Base-by-base conservation (phyloP, 2,113 vertebrate species). In the Silurus meridionalis region DNA sequence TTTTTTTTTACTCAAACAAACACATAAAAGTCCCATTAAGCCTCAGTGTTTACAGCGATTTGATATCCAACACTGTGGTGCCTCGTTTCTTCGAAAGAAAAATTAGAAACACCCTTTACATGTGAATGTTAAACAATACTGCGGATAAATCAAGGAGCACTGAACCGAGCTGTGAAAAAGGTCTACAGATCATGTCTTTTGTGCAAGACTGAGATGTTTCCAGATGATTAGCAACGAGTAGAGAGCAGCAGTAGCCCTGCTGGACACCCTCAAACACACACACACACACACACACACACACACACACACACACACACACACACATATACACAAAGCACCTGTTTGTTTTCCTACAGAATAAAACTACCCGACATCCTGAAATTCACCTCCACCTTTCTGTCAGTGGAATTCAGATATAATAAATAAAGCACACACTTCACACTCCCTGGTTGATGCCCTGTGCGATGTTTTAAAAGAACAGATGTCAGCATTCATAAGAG, bases 331-430 rank as follows among this genome's bases (percentile, higher is more conserved):
- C 82, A 17, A 17, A 80, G 81, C 77, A 89, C 88, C 85, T 89
- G 88, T 87, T 87, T 84, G 67, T 78, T 89, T 89, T 86, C 67
- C 79, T 64, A 25, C 80, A 84, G 69, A 84, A 89, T 79, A 79
- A 79, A 58, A 79, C 37, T 25, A 17, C 53, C 8, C 0, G 37
- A 15, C 48, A 52, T 15, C 9, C 19, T 79, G 53, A 28, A 58
- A 79, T 79, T 79, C 74, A 77, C 50, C 74, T 53, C 15, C 74
- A 77, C 37, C 15, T 72, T 72, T 72, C 69, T 72, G 69, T 46
- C 15, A 37, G 37, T 2, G 37, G 7, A 72, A 48, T 72, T 1
- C 48, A 13, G 19, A 53, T 23, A 75, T 75, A 52, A 52, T 52
- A 53, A 75, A 52, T 53, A 21, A 13, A 52, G 21, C 50, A n/a